Evolutionary conservation across 2,888 invertebrate genomes (phyloP).

Genomic region (Protodeltote pygarga): DNA sequence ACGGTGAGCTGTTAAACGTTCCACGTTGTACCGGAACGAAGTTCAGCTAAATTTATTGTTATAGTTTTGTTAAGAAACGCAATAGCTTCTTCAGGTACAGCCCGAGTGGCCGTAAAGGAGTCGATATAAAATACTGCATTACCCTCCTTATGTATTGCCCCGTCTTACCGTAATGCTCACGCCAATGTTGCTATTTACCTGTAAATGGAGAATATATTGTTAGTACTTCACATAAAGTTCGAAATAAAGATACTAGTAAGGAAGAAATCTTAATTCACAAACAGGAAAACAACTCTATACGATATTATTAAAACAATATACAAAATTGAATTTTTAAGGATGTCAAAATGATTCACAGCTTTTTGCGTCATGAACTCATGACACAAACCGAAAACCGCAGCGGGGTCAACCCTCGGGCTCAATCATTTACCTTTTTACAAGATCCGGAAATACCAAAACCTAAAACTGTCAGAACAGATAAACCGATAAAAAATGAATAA

Average conservation of each 20-base stretch:
- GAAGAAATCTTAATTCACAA: background rate
- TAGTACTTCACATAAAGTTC: constrained; percentile 39
- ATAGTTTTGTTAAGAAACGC: constrained; percentile 75
- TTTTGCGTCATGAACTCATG: constrained; percentile 26
- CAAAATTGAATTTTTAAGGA: constrained; percentile 10
- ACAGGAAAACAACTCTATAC: constrained; percentile 1
- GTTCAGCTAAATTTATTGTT: constrained; percentile 76
- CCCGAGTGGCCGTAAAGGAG: constrained; percentile 61
- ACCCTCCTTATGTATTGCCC: constrained; percentile 57
- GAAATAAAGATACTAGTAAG: constrained; percentile 24
- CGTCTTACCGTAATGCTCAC: constrained; percentile 44
- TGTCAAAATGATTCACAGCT: constrained; percentile 35
- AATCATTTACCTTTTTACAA: constrained; percentile 40
- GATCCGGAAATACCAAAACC: constrained; percentile 37
- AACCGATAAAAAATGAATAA: constrained; percentile 40
- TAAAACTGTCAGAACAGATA: constrained; percentile 34
- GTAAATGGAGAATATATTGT: constrained; percentile 61
- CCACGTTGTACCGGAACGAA: constrained; percentile 67
- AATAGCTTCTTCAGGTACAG: constrained; percentile 67
- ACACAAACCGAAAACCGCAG: constrained; percentile 40
- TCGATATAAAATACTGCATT: constrained; percentile 67
- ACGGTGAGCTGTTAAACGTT: constrained; percentile 71
- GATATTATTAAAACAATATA: constrained; percentile 1
- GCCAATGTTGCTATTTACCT: constrained; percentile 62
- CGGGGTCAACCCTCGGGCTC: constrained; percentile 27